Evolutionary conservation across 2,797 vertebrate species (phyloP).

Genomic region (Darevskia mixta): DNA sequence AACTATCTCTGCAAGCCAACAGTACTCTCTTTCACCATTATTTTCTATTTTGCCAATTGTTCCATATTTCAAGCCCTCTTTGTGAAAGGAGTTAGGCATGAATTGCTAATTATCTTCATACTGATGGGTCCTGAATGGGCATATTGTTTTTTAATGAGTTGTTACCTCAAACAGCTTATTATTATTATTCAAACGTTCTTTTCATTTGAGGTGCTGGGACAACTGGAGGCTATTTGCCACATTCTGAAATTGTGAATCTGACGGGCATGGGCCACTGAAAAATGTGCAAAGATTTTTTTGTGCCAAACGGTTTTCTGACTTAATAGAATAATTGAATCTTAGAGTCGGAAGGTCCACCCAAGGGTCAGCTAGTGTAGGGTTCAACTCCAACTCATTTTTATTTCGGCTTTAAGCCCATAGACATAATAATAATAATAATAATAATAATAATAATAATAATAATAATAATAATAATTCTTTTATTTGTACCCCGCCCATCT

Average conservation of each 20-base stretch:
- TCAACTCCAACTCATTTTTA: too few species aligned
- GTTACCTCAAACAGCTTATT: neutral
- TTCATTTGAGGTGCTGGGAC: neutral
- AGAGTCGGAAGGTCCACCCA: too few species aligned
- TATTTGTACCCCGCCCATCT: too few species aligned
- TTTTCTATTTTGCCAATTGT: neutral
- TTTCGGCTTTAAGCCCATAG: too few species aligned
- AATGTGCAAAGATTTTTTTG: neutral
- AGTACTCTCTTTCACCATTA: accelerated
- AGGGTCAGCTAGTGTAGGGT: too few species aligned
- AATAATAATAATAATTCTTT: too few species aligned
- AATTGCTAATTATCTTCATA: accelerated
- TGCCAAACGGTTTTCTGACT: neutral
- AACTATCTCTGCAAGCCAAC: accelerated
- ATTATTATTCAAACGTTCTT: neutral
- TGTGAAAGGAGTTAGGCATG: neutral
- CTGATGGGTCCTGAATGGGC: neutral
- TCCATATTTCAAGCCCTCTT: accelerated
- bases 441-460: too few species aligned
- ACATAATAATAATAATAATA: too few species aligned
- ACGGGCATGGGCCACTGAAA: neutral
- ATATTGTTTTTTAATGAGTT: constrained; percentile 14
- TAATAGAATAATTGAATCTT: neutral
- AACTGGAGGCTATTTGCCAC: too few species aligned
- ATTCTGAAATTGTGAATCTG: neutral